These are phyloP conservation scores for Melinopterus prodromus DNA, from an alignment of 2,888 invertebrate species.

Conservation along the genomic window DNA sequence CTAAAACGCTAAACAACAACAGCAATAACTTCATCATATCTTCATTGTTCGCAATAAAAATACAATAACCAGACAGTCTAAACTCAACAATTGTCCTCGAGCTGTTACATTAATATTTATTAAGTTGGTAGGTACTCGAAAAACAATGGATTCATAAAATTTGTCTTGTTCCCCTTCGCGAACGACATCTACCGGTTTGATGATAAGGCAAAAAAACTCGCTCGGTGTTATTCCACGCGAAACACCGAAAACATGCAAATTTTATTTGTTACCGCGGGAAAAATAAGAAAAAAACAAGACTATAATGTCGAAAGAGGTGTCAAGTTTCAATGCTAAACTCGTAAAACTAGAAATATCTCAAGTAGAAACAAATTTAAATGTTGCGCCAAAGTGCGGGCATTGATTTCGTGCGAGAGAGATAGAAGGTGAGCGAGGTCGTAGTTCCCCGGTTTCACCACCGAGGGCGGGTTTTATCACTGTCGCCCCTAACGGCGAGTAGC, in stretches of 20 bases:
- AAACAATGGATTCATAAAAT: constrained; percentile 4
- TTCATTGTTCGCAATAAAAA: background rate
- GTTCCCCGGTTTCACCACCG: constrained; percentile 41
- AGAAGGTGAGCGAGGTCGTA: constrained; percentile 25
- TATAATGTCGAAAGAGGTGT: background rate
- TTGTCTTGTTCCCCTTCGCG: background rate
- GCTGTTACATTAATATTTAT: background rate
- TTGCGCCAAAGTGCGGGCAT: constrained; percentile 19
- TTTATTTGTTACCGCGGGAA: constrained; percentile 13
- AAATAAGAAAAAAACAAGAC: background rate
- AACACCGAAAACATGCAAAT: background rate
- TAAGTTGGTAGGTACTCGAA: background rate
- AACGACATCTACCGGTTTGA: background rate
- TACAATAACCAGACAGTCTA: background rate
- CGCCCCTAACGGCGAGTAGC: constrained; percentile 42
- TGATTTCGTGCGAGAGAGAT: constrained; percentile 22
- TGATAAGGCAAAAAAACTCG: background rate
- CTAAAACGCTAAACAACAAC: constrained; percentile 6
- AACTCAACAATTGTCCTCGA: background rate
- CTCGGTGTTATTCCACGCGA: background rate
- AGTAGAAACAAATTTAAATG: constrained; percentile 14
- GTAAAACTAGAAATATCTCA: background rate
- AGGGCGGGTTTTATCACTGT: constrained; percentile 42
- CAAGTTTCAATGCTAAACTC: background rate
- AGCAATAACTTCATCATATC: background rate